Base-by-base conservation (phyloP, 2,888 invertebrate genomes). In the Brachylomia viminalis region DNA sequence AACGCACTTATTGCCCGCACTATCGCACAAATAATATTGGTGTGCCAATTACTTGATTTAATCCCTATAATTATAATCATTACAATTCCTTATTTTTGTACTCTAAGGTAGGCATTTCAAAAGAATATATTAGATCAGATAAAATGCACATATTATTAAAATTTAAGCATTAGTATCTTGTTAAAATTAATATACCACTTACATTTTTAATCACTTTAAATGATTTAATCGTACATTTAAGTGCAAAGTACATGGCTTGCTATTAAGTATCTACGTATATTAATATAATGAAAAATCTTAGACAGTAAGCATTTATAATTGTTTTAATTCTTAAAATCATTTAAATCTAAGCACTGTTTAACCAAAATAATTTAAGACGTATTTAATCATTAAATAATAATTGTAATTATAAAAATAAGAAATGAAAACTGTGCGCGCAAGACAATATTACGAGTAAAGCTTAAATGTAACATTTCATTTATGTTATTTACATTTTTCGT, bases 391-490 rank as follows among this genome's bases (percentile, higher is more conserved):
- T 84, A 80, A 86, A 82, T 84, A 77, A 74, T 88, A 85, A 61
- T 56, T 79, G 58, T 79, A 83, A 82, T 77, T 85, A 87, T 82
- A 85, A 80, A 73, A 85, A 85, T 86, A 88, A 82, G 77, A 74
- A 78, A 85, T 75, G 76, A 86, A 86, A 87, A 88, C 87, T 88
- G 93, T 95, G 94, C 91, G 93, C 90, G 91, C 90, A 91, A 80
- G 94, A 95, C 94, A 95, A 94, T 95, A 95, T 90, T 88, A 85
- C 78, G 87, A 87, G 81, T 83, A 85, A 70, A 79, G 81, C 79
- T 86, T 84, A 72, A 85, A 82, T 86, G 86, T 90, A 89, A 88
- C 82, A 81, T 80, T 87, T 62, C 61, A 86, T 82, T 84, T 70
- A 67, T 86, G 78, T 87, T 66, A 80, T 86, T 86, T 89, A 85